Percentiles rank a stretch among this genome's conserved stretches.
These are phyloP conservation scores for Empidonax traillii DNA, from an alignment of 2,113 vertebrate genomes.

Conservation along the genomic window DNA sequence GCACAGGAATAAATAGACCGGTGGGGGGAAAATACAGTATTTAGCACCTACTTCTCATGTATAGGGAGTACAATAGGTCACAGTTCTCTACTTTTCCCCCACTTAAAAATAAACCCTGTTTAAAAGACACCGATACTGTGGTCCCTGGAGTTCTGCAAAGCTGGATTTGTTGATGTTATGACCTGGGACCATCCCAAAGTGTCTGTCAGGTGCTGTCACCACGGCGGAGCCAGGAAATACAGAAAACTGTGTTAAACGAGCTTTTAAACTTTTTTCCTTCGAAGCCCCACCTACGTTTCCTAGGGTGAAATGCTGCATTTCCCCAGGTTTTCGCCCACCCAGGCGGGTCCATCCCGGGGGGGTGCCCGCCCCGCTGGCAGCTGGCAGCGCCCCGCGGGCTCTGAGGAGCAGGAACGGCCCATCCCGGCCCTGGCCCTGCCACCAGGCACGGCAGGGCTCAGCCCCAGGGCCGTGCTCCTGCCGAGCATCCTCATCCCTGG, in stretches of 20 bases:
- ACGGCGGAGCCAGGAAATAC: not conserved
- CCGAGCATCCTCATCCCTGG: not conserved
- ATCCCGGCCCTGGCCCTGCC: not conserved
- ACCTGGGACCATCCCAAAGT: fast-evolving
- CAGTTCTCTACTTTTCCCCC: not conserved
- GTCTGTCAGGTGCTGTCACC: not conserved
- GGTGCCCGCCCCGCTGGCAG: not conserved
- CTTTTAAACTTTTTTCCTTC: not conserved
- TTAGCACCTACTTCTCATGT: not conserved
- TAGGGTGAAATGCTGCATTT: not conserved
- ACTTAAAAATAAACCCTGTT: not conserved
- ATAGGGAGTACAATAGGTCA: not conserved
- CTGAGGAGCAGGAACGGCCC: fast-evolving
- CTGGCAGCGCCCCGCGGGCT: not conserved
- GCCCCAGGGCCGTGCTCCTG: not conserved
- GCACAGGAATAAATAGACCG: not conserved
- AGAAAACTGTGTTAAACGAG: not conserved
- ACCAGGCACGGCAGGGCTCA: fast-evolving
- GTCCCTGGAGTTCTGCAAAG: not conserved
- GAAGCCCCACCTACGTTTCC: not conserved
- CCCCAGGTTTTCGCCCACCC: fast-evolving
- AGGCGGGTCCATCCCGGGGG: not conserved
- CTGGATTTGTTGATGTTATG: not conserved
- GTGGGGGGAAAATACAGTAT: not conserved
- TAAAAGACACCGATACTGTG: fast-evolving